Conservation (phyloP, 2,113 vertebrate species). For the Dipodomys merriami region DNA sequence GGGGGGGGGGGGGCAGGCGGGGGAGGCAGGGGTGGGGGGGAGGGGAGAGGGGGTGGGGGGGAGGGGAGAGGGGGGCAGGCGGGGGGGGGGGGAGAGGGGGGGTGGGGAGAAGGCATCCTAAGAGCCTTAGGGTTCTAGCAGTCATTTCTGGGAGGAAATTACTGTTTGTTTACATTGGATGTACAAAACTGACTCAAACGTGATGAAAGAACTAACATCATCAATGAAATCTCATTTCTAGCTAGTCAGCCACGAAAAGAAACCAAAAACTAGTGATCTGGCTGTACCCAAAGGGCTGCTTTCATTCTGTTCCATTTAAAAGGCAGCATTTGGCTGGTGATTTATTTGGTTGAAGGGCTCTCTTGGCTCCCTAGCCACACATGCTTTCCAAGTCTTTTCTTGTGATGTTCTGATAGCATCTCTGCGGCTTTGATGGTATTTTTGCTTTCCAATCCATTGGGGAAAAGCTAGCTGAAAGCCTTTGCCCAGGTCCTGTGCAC, state of each 20-base stretch:
- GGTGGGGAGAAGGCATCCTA: neutral
- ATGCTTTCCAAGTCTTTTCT: conserved; percentile 59
- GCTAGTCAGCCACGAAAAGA: conserved; percentile 19
- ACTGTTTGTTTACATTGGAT: conserved; percentile 6
- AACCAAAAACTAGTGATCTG: neutral
- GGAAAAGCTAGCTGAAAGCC: conserved; percentile 53
- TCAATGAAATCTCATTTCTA: conserved; percentile 46
- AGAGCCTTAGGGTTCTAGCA: neutral
- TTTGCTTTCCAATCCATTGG: conserved; percentile 57
- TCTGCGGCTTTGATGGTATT: conserved; percentile 56
- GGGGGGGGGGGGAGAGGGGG: no score
- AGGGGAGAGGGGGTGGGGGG: no score
- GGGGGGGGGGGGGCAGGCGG: no score
- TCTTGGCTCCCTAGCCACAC: neutral
- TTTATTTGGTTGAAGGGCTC: conserved; percentile 37
- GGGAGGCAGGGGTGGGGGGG: no score
- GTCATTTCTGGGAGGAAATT: neutral
- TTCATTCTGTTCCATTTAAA: conserved; percentile 43
- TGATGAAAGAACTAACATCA: neutral
- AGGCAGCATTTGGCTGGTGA: conserved; percentile 11
- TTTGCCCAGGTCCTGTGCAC: neutral
- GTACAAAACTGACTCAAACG: conserved; percentile 14
- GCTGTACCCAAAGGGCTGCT: neutral
- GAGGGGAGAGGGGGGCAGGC: no score
- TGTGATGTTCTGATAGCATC: conserved; percentile 51